Evolutionary conservation across 1,140 invertebrate species (phyloP).

Genomic region (Nephotettix cincticeps): DNA sequence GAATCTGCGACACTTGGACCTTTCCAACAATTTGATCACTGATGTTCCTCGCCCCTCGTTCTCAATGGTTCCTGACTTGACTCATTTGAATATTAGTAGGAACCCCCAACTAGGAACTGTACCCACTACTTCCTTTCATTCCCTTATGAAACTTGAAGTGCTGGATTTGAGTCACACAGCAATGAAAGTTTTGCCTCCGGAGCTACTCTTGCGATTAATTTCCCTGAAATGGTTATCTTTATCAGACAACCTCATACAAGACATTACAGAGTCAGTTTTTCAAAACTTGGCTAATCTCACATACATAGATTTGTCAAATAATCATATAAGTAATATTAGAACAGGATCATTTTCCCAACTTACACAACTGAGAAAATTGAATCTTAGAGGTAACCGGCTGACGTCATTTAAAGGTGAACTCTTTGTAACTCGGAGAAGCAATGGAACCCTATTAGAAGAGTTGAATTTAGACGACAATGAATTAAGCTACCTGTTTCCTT

Average conservation of each 20-base stretch:
- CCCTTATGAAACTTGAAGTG: constrained; percentile 58
- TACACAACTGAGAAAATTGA: constrained; percentile 66
- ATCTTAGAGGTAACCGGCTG: constrained; percentile 67
- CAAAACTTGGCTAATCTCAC: constrained; percentile 70
- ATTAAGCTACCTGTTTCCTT: constrained; percentile 74
- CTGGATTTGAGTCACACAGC: constrained; percentile 74
- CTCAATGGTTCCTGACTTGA: constrained; percentile 62
- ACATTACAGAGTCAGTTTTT: constrained; percentile 70
- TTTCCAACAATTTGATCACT: constrained; percentile 76
- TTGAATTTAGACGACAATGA: constrained; percentile 75
- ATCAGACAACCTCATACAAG: constrained; percentile 64
- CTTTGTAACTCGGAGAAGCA: constrained; percentile 61
- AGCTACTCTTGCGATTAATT: constrained; percentile 66
- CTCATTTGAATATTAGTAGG: constrained; percentile 74
- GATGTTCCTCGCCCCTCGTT: constrained; percentile 68
- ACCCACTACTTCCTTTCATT: constrained; percentile 57
- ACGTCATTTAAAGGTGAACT: constrained; percentile 77
- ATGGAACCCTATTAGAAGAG: constrained; percentile 62
- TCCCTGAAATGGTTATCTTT: constrained; percentile 65
- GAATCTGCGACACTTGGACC: constrained; percentile 67
- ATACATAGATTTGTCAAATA: constrained; percentile 69
- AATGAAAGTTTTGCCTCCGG: constrained; percentile 65
- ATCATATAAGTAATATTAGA: constrained; percentile 73
- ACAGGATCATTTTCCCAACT: constrained; percentile 64
- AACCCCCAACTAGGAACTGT: constrained; percentile 67